Conservation (phyloP, 2,797 vertebrate species). For the Eulemur albifrons region DNA sequence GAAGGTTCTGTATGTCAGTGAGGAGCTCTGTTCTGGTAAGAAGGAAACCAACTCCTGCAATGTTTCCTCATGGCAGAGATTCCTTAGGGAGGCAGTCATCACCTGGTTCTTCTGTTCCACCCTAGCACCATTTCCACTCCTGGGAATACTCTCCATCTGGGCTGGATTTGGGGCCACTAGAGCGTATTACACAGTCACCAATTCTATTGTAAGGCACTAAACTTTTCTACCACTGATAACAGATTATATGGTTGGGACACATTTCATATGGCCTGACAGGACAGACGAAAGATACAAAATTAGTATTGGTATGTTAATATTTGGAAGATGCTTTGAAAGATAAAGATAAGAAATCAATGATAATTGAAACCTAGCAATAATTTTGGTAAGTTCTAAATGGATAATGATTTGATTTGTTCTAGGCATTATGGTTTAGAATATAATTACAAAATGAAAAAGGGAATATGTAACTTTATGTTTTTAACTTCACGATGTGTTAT, state of each 20-base stretch:
- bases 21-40: conserved; percentile 26
- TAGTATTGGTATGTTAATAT: background rate
- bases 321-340: background rate
- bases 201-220: background rate
- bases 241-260: background rate
- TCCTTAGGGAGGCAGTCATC: conserved; percentile 72
- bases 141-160: conserved; percentile 19
- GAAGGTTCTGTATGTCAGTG: background rate
- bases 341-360: background rate
- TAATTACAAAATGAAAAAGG: background rate
- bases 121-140: conserved; percentile 35
- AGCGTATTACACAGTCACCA: background rate
- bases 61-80: conserved; percentile 74
- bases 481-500: background rate
- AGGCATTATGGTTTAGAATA: background rate
- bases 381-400: background rate
- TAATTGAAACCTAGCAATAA: background rate
- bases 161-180: background rate
- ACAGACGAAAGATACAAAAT: background rate
- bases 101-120: conserved; percentile 37
- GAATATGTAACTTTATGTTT: background rate
- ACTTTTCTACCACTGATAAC: background rate
- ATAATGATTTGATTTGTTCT: background rate
- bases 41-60: conserved; percentile 25
- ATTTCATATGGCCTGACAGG: background rate